A percentile compares a stretch with the other conserved stretches of the same genome.
phyloP scores from a whole-genome alignment of 2,888 invertebrate species.

The Podotricha telesiphe region DNA sequence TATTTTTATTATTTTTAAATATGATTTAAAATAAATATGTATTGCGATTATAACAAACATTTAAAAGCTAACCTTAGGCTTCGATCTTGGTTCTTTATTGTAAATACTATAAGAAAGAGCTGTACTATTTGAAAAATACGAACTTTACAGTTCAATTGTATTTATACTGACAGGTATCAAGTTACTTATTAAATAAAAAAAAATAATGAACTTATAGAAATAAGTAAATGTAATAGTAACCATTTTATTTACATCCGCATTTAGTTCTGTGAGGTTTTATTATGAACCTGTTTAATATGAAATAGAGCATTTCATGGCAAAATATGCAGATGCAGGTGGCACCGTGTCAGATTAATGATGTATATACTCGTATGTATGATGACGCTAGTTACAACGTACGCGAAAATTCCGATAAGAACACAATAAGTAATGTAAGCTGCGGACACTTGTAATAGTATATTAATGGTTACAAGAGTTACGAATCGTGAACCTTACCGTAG shows the following conservation, averaged over 20 bases:
- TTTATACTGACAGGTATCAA: neutral
- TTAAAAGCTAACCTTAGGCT: too few species aligned
- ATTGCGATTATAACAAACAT: too few species aligned
- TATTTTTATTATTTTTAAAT: too few species aligned
- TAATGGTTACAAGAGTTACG: neutral
- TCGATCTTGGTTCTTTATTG: too few species aligned
- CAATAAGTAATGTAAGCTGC: neutral
- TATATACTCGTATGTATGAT: neutral
- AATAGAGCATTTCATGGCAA: neutral
- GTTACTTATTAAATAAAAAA: neutral
- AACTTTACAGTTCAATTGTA: too few species aligned
- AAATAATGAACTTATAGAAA: neutral
- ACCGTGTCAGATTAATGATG: neutral
- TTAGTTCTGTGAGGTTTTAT: conserved; percentile 1
- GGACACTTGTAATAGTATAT: neutral
- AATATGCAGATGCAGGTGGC: too few species aligned
- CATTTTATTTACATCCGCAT: neutral
- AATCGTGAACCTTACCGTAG: neutral
- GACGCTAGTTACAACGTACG: neutral
- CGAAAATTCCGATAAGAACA: neutral
- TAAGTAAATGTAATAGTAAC: neutral
- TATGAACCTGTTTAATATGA: neutral
- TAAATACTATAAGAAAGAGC: too few species aligned
- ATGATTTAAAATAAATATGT: too few species aligned
- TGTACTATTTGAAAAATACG: too few species aligned